Base-by-base conservation (phyloP, 2,113 vertebrate species). In the Odontophorus gujanensis region DNA sequence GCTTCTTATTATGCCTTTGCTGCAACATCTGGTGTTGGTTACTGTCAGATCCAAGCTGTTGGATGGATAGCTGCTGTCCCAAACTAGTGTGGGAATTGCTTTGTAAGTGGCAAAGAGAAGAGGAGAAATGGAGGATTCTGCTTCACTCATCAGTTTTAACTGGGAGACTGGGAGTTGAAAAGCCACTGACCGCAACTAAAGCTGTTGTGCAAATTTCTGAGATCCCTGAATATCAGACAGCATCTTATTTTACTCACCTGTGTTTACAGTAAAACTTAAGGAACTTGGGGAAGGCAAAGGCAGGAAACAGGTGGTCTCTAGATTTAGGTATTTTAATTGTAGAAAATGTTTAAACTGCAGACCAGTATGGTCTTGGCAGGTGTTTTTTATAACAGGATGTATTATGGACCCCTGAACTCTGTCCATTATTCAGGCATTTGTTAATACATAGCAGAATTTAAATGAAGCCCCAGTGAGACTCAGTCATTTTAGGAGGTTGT, bases 291-390 rank as follows among this genome's bases (percentile, higher is more conserved):
- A 96, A 85, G 87, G 69, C 65, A 65, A 84, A 77, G 57, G 72
- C 91, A 97, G 92, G 90, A 96, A 96, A 91, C 93, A 93, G 85
- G 77, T 95, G 95, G 89, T 32, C 62, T 69, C 72, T 93, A 62
- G 45, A 91, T 87, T 93, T 92, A 86, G 85, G 73, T 71, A 93
- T 93, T 95, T 96, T 95, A 96, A 95, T 76, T 94, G 42, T 40
- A 87, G 67, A 86, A 93, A 75, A 81, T 71, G 72, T 92, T 95
- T 93, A 85, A 95, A 92, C 87, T 87, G 25, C 68, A 82, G 85
- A 50, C 57, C 42, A 43, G 25, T 61, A 42, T 76, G 53, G 50
- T 82, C 74, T 87, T 13, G 1, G 61, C 94, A 96, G 96, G 92
- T 95, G 95, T 53, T 95, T 71, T 92, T 96, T 91, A 32, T 88